phyloP scores from a whole-genome alignment of 64 coral and sea anemone genomes.

The Porites australiensis region DNA sequence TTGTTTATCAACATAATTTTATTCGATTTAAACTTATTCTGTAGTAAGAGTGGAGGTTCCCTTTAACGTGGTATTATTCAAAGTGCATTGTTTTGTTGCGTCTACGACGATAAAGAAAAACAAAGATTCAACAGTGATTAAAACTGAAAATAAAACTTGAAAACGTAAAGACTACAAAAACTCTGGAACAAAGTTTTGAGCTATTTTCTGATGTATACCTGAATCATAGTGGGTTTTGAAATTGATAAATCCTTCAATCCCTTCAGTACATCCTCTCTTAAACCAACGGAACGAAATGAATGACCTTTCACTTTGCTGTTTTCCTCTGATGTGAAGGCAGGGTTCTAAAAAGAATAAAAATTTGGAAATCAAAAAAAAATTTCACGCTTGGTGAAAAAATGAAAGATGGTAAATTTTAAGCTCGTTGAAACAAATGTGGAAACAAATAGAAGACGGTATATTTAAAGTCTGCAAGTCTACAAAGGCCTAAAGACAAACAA shows the following conservation, averaged over 20 bases:
- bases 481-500: no score
- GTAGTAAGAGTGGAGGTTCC: no score
- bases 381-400: no score
- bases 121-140: no score
- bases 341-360: slow-evolving; percentile 55
- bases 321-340: slow-evolving; percentile 87
- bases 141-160: no score
- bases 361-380: neutral
- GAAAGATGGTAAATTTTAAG: neutral
- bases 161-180: neutral
- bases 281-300: slow-evolving; percentile 80
- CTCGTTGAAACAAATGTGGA: neutral
- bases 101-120: no score
- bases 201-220: slow-evolving; percentile 56
- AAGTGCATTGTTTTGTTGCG: no score
- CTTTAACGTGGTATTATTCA: no score
- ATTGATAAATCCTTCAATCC: slow-evolving; percentile 70
- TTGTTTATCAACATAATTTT: no score
- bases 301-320: slow-evolving; percentile 47
- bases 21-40: no score
- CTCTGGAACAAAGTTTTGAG: neutral
- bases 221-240: slow-evolving; percentile 86
- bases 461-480: no score
- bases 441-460: no score
- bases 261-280: slow-evolving; percentile 85